Base-by-base conservation (phyloP, 1,140 invertebrate genomes). In the Stenopsyche tienmushanensis region DNA sequence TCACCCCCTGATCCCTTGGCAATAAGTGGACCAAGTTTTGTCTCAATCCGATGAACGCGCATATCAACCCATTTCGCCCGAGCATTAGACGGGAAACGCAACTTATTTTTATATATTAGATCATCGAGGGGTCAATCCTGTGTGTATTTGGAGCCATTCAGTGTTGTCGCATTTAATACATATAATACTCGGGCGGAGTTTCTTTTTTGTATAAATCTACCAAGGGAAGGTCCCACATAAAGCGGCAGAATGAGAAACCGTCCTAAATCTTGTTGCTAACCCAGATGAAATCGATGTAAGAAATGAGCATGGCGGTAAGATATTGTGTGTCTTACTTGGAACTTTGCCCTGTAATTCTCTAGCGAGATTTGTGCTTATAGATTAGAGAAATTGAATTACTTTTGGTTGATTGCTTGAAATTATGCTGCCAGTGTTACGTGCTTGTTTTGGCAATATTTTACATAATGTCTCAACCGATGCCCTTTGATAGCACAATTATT, bases 251-350 rank as follows among this genome's bases (percentile, higher is more conserved):
- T 15, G 17, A 47, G 44, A 47, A 15, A 47, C 44, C 44, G 10
- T 15, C 29, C 17, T 47, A 47, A 47, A 47, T 47, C 44, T 47
- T 47, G 44, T 47, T 15, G 17, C 44, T 15, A 15, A 47, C 44
- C 44, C 44, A 9, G 17, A 9, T 47, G 44, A 18, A 47, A 47
- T 47, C 44, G 18, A 47, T 20, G 44, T 47, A 47, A 47, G 18
- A 20, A 47, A 47, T 47, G 29, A 34, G 29, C 29, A 13, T 13
- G 44, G 44, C 29, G 5, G 29, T 34, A 13, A 34, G 29, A 34
- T 34, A 34, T 34, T 5, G 29, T 13, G 29, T 39, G 34, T n/a
- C 34, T 39, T 39, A 39, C 10, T 7, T 18, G 18, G 10, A 47
- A 20, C 44, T 20, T 20, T 13, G 10, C 44, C 18, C 44, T 47